These are phyloP conservation scores for Notodonta dromedarius DNA, from an alignment of 2,888 invertebrate species.

Conservation along the genomic window DNA sequence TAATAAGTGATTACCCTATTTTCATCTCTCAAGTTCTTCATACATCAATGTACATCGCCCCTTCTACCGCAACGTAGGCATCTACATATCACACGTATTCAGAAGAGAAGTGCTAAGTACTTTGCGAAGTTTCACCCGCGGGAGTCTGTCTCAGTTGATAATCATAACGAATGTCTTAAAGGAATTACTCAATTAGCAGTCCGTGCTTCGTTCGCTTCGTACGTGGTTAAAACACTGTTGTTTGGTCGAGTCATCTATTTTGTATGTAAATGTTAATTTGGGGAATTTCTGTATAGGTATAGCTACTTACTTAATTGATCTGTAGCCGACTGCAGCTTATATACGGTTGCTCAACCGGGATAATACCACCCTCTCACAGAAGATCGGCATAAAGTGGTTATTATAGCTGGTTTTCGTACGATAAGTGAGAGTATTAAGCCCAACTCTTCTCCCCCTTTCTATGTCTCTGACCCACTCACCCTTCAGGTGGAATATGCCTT, in stretches of 20 bases:
- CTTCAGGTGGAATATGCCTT: no score
- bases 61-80: conserved; percentile 35
- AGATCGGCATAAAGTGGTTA: no score
- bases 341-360: no score
- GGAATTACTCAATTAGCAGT: conserved; percentile 68
- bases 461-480: no score
- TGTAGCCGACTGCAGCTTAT: no score
- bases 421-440: no score
- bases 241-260: conserved; percentile 22
- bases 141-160: conserved; percentile 61
- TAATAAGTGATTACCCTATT: conserved; percentile 7
- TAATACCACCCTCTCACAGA: no score
- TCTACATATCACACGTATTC: conserved; percentile 54
- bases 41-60: conserved; percentile 30
- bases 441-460: no score
- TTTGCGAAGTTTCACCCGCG: conserved; percentile 54
- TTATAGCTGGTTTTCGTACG: no score
- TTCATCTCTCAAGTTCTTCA: conserved; percentile 18
- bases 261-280: conserved; percentile 2
- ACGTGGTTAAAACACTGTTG: conserved; percentile 23
- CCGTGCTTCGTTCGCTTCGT: conserved; percentile 41
- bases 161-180: conserved; percentile 68
- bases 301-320: no score
- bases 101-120: conserved; percentile 60
- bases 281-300: no score